These are phyloP conservation scores for Lottia scabra DNA, from an alignment of 2,888 invertebrate species.

Conservation along the genomic window DNA sequence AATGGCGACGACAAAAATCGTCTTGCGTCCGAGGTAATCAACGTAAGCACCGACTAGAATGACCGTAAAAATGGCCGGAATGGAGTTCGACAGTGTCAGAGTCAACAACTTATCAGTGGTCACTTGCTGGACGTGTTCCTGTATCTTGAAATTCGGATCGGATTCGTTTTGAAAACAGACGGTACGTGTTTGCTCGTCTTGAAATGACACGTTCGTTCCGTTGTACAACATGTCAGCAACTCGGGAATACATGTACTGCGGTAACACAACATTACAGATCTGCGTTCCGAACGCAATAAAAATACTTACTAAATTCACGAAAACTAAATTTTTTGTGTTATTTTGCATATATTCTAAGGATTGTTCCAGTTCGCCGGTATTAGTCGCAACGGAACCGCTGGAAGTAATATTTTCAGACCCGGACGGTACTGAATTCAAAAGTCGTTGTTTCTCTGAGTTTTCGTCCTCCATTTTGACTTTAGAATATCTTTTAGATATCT, in stretches of 20 bases:
- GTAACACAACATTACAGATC: background rate
- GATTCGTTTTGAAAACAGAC: conserved; percentile 14
- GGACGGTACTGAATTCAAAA: no score
- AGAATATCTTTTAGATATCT: no score
- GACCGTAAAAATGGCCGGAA: conserved; percentile 17
- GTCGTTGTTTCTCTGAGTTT: no score
- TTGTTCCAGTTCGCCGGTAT: no score
- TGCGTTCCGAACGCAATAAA: background rate
- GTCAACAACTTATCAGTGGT: background rate
- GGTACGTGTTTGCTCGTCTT: conserved; percentile 2
- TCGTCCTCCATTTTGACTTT: no score
- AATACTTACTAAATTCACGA: conserved; percentile 8
- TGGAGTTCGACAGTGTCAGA: background rate
- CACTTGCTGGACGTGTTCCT: background rate
- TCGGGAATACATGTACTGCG: conserved; percentile 13
- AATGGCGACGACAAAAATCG: background rate
- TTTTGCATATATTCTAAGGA: no score
- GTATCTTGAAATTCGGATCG: conserved; percentile 8
- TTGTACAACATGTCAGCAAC: conserved; percentile 2
- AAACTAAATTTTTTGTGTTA: conserved; percentile 2
- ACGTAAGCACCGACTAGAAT: conserved; percentile 23
- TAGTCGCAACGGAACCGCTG: no score
- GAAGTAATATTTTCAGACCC: no score
- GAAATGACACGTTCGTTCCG: background rate
- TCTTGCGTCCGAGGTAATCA: conserved; percentile 21